Conservation (phyloP, 2,888 invertebrate genomes). For the Nomada lathburiana region DNA sequence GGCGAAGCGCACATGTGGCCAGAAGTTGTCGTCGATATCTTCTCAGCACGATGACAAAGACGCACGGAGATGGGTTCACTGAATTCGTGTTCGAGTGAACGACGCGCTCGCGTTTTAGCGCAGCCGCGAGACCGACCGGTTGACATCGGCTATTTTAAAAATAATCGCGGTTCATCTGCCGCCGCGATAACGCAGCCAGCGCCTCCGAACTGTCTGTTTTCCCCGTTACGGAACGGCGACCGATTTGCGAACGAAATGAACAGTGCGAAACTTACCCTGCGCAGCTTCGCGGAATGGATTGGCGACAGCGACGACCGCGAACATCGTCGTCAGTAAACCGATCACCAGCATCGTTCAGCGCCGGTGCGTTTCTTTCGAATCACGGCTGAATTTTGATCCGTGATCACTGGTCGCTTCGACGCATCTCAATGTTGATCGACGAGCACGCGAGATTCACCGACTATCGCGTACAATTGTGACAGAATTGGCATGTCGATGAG, state of each 20-base stretch:
- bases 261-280: slow-evolving; percentile 68
- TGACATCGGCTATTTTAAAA: slow-evolving; percentile 56
- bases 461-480: slow-evolving; percentile 12
- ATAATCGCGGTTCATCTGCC: slow-evolving; percentile 40
- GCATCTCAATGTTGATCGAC: slow-evolving; percentile 36
- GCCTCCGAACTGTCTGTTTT: not conserved
- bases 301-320: slow-evolving; percentile 54
- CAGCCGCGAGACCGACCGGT: slow-evolving; percentile 38
- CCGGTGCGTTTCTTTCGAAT: slow-evolving; percentile 1
- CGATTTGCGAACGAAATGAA: not conserved
- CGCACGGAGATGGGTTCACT: slow-evolving; percentile 71
- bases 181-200: not conserved
- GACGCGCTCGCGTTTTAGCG: slow-evolving; percentile 63
- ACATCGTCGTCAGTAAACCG: slow-evolving; percentile 47
- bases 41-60: slow-evolving; percentile 64
- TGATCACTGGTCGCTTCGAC: slow-evolving; percentile 33
- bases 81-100: slow-evolving; percentile 65
- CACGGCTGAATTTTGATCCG: slow-evolving; percentile 10
- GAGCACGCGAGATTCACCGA: slow-evolving; percentile 11
- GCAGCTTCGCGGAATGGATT: slow-evolving; percentile 66
- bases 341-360: slow-evolving; percentile 54
- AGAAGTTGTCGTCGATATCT: slow-evolving; percentile 76
- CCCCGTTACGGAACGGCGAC: no score
- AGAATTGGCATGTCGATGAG: slow-evolving; percentile 58
- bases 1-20: slow-evolving; percentile 75